Base-by-base conservation (phyloP, 2,888 invertebrate genomes). In the Oxycera nigricornis region DNA sequence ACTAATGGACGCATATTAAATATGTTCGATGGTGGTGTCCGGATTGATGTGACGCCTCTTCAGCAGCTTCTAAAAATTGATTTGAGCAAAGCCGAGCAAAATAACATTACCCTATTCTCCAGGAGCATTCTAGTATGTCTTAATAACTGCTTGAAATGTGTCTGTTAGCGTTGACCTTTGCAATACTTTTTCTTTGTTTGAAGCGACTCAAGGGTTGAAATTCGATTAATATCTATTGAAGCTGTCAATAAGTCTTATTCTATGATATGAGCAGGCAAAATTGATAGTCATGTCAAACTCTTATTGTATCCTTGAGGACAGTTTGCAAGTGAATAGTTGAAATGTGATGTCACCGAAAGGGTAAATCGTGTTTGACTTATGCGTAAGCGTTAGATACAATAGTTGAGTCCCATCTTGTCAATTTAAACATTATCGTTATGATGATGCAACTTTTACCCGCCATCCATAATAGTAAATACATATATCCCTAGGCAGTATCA, bases 211-310 rank as follows among this genome's bases (percentile, higher is more conserved):
- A 55, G 70, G 70, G 70, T 70, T 55, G 52, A 52, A 70, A 70
- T 55, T 70, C 70, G 70, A 70, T 70, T 70, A 70, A 70, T 70
- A 70, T 46, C 70, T 20, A 20, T 70, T 70, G 20, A 31, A 52
- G 31, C 52, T 70, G 70, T 70, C 70, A 70, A 70, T 70, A 70
- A 35, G 52, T 70, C 30, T 41, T 65, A 22, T 17, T 3, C 41
- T 30, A 11, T 24, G 52, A 31, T 46, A 46, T 46, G 46, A 46
- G 46, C 46, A 46, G n/a, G 46, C 46, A 46, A 46, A 46, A 46
- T 17, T 46, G 46, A 46, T 46, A 46, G 46, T n/a, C 11, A 46
- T 46, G 46, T 46, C 46, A 46, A 3, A 46, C n/a, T 46, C 14
- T 11, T 14, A 46, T 46, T 46, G 46, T 46, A 46, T 46, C 46